Percentiles rank a stretch among this genome's conserved stretches.
Conservation (phyloP, 2,797 vertebrate species). For the Hippocampus kuda region DNA sequence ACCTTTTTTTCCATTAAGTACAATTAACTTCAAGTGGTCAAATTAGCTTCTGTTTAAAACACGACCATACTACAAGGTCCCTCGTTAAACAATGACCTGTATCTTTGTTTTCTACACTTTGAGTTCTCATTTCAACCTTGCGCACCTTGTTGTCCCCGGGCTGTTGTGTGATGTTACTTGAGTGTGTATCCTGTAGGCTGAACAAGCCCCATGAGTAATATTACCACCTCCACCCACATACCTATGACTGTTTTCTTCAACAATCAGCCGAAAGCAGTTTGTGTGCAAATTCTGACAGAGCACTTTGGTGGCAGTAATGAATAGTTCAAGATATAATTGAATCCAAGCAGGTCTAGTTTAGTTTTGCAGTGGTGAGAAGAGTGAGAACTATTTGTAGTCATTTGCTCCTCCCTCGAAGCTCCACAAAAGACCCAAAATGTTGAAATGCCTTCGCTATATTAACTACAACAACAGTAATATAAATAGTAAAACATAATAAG, state of each 20-base stretch:
- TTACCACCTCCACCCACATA: slow-evolving; percentile 13
- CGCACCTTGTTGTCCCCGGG: background rate
- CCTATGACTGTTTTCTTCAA: slow-evolving; percentile 19
- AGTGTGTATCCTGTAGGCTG: slow-evolving; percentile 12
- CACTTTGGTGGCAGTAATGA: background rate
- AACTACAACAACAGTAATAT: background rate
- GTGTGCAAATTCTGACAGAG: background rate
- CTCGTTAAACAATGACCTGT: slow-evolving; percentile 12
- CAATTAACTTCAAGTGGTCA: too few species aligned
- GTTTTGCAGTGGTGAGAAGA: too few species aligned
- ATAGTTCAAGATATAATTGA: too few species aligned
- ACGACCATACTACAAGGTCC: slow-evolving; percentile 14
- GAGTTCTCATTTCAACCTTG: slow-evolving; percentile 6
- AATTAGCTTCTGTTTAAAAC: background rate
- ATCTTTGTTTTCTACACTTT: slow-evolving; percentile 6
- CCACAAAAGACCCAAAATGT: too few species aligned
- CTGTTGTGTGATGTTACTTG: slow-evolving; percentile 27
- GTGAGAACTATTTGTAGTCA: background rate
- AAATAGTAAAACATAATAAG: background rate
- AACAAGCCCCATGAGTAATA: slow-evolving; percentile 2
- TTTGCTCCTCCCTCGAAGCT: background rate
- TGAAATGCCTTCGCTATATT: background rate
- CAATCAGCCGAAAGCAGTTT: slow-evolving; percentile 11
- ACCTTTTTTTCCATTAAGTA: too few species aligned
- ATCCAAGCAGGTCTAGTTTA: too few species aligned